These are phyloP conservation scores for Agonum fuliginosum DNA, from an alignment of 2,888 invertebrate genomes.

Conservation along the genomic window DNA sequence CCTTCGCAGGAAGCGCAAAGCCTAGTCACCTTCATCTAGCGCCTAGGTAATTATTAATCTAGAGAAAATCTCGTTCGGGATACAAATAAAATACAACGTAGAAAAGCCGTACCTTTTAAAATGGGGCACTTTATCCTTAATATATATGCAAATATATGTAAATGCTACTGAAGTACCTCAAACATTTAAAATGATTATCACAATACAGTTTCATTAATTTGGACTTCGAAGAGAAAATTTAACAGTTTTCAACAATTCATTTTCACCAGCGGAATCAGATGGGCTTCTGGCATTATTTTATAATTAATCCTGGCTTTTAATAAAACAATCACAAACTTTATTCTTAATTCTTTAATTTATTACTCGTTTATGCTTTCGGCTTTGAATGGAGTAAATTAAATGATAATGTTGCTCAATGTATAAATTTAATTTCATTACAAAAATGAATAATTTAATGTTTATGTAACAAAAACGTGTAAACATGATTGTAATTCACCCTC, in stretches of 20 bases:
- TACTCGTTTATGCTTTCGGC: too few species aligned
- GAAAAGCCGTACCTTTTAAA: conserved; percentile 16
- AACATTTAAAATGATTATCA: conserved; percentile 36
- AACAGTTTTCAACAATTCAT: conserved; percentile 22
- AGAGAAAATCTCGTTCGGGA: not conserved
- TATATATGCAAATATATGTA: conserved; percentile 45
- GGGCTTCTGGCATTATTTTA: not conserved
- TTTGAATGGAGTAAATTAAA: too few species aligned
- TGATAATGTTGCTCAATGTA: too few species aligned
- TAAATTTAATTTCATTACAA: too few species aligned
- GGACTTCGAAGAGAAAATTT: conserved; percentile 2
- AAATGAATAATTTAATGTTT: too few species aligned
- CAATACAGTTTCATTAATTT: conserved; percentile 33
- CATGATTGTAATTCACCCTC: too few species aligned
- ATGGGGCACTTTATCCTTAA: conserved; percentile 31
- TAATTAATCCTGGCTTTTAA: not conserved
- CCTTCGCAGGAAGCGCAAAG: not conserved
- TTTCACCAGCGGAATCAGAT: not conserved
- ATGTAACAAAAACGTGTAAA: too few species aligned
- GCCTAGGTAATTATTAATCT: conserved; percentile 3
- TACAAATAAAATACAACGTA: conserved; percentile 32
- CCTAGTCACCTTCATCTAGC: too few species aligned
- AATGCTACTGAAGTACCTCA: conserved; percentile 31
- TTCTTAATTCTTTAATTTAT: not conserved
- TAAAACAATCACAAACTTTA: not conserved